phyloP scores from a whole-genome alignment of 2,113 vertebrate species.

The Todiramphus saurophagus region DNA sequence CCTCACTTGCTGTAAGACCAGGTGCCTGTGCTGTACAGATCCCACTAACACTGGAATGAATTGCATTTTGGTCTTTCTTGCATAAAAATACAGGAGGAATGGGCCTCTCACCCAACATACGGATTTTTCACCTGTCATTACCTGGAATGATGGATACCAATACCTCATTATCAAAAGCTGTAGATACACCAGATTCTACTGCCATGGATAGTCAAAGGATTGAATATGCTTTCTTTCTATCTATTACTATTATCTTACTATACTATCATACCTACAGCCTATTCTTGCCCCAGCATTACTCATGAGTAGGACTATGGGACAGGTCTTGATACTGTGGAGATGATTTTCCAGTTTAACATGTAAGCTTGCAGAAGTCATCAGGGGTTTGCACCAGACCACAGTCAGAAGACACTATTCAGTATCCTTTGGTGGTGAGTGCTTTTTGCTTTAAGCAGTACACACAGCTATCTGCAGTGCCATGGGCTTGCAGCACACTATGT shows the following conservation, averaged over 20 bases:
- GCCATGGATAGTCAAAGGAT: not conserved
- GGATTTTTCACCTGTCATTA: not conserved
- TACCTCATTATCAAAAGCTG: not conserved
- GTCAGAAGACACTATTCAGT: not conserved
- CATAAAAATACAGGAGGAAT: not conserved
- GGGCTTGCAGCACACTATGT: not conserved
- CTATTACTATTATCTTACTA: too few relatives aligned
- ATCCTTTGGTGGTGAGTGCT: not conserved
- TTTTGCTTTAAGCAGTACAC: too few relatives aligned
- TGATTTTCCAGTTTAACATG: not conserved
- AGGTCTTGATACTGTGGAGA: not conserved
- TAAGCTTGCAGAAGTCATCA: not conserved
- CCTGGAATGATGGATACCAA: not conserved
- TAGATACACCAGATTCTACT: not conserved
- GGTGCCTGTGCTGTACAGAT: not conserved
- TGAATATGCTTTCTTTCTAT: not conserved
- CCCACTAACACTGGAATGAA: not conserved
- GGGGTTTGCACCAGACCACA: not conserved
- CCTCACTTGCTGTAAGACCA: not conserved
- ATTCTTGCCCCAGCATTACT: not conserved
- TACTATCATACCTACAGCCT: not conserved
- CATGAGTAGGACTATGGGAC: not conserved
- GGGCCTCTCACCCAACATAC: not conserved
- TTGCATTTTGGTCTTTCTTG: not conserved
- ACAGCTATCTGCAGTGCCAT: not conserved